These are phyloP conservation scores for Morpho achilles DNA, from an alignment of 2,888 invertebrate species.

Conservation along the genomic window DNA sequence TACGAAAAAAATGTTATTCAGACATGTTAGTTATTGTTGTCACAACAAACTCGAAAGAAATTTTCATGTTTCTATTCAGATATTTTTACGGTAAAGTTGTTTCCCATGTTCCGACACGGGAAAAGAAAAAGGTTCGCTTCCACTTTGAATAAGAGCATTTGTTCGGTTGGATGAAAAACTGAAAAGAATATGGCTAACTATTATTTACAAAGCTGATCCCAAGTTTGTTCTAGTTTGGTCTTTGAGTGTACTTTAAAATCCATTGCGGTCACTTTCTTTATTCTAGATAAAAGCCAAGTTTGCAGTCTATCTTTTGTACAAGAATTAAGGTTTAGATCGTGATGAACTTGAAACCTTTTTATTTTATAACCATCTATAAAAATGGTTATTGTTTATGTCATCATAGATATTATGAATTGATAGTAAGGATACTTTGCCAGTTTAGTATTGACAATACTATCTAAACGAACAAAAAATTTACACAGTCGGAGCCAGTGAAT, in stretches of 20 bases:
- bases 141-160: slow-evolving; percentile 39
- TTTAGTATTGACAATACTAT: too few species aligned
- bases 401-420: too few species aligned
- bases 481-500: too few species aligned
- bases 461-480: too few species aligned
- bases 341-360: too few species aligned
- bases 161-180: slow-evolving; percentile 32
- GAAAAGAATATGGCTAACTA: slow-evolving; percentile 37
- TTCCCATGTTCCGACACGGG: slow-evolving; percentile 10
- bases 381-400: too few species aligned
- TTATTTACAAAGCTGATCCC: slow-evolving; percentile 38
- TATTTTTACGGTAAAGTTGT: slow-evolving; percentile 14
- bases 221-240: slow-evolving; percentile 30
- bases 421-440: too few species aligned
- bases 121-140: slow-evolving; percentile 27
- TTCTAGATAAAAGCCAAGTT: too few species aligned
- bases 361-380: too few species aligned
- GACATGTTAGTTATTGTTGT: slow-evolving; percentile 4
- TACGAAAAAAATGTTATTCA: not conserved
- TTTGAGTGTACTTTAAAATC: slow-evolving; percentile 30
- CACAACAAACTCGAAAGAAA: slow-evolving; percentile 9
- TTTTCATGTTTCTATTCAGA: slow-evolving; percentile 12
- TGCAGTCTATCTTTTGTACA: too few species aligned
- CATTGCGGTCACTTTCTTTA: slow-evolving; percentile 12
- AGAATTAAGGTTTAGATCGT: too few species aligned